These are phyloP conservation scores for Dysmachus trigonus DNA, from an alignment of 2,888 invertebrate genomes.

Conservation along the genomic window DNA sequence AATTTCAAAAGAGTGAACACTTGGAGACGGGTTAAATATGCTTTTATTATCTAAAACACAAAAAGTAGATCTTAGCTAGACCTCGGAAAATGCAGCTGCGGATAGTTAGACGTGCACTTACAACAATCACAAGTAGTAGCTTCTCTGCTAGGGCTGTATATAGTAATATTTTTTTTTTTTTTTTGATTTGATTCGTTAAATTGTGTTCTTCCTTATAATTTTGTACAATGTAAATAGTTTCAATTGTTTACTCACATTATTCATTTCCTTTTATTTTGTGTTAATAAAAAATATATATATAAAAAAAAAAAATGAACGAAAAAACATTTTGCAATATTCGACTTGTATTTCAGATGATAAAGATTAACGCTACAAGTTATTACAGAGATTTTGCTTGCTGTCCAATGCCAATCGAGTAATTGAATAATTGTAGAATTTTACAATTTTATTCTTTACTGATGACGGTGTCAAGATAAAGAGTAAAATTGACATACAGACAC, in stretches of 20 bases:
- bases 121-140: constrained; percentile 37
- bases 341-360: neutral
- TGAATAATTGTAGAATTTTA: neutral
- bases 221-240: constrained; percentile 31
- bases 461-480: neutral
- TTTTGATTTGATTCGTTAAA: neutral
- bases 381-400: neutral
- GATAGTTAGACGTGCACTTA: constrained; percentile 24
- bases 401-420: neutral
- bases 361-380: neutral
- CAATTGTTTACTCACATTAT: neutral
- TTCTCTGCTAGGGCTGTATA: constrained; percentile 36
- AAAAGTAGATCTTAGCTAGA: neutral
- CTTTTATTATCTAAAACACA: constrained; percentile 23
- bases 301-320: constrained; percentile 21
- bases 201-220: neutral
- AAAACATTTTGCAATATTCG: constrained; percentile 23
- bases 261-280: constrained; percentile 5
- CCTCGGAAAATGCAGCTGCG: constrained; percentile 1
- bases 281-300: neutral
- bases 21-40: constrained; percentile 42
- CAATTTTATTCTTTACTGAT: neutral
- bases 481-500: constrained; percentile 35
- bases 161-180: too few relatives aligned
- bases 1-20: neutral